Conservation (phyloP, 1,140 invertebrate species). For the Papilio polytes region DNA sequence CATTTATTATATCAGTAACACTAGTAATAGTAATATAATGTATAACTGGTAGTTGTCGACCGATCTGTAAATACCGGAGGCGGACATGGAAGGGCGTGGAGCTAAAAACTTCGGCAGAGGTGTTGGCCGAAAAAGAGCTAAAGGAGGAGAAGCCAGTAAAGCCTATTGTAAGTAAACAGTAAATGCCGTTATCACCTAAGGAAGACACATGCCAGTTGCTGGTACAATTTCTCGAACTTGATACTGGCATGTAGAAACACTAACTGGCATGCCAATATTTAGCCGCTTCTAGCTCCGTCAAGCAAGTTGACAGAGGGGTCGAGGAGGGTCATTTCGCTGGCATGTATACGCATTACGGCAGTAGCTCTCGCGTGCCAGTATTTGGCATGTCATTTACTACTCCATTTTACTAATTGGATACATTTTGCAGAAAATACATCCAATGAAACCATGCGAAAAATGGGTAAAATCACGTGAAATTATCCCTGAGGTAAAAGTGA, state of each 20-base stretch:
- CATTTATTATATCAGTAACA: not conserved
- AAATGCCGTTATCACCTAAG: not conserved
- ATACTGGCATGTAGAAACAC: no score
- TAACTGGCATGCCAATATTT: no score
- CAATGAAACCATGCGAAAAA: slow-evolving; percentile 61
- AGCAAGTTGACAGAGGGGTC: no score
- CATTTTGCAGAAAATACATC: slow-evolving; percentile 59
- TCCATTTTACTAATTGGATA: not conserved
- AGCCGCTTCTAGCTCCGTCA: no score
- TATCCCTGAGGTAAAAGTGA: slow-evolving; percentile 44
- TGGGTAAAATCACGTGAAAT: slow-evolving; percentile 46
- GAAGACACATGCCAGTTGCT: no score
- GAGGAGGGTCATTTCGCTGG: no score
- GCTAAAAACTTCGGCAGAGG: slow-evolving; percentile 63
- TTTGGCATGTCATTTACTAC: no score
- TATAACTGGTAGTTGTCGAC: slow-evolving; percentile 57
- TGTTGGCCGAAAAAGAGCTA: slow-evolving; percentile 64
- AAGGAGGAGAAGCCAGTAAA: slow-evolving; percentile 55
- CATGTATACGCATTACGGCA: no score
- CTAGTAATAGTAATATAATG: not conserved
- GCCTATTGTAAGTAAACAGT: slow-evolving; percentile 51
- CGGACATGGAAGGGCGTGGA: slow-evolving; percentile 61
- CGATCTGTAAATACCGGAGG: slow-evolving; percentile 65
- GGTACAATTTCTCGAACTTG: no score
- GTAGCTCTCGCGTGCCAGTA: no score